Evolutionary conservation across 2,888 invertebrate species (phyloP).

Genomic region (Diarsia dahlii): DNA sequence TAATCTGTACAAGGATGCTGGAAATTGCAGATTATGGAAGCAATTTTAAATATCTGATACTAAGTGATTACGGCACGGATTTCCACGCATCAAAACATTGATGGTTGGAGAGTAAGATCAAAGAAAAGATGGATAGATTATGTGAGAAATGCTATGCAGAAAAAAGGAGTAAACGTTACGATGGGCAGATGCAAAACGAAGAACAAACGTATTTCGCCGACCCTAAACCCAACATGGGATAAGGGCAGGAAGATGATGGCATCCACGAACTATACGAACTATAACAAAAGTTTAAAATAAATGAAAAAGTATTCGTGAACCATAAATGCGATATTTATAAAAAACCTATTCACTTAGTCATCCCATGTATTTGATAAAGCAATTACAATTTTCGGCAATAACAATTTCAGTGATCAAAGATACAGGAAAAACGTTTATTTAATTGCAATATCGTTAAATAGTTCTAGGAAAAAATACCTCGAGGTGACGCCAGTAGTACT

Average conservation of each 20-base stretch:
- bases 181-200: too few relatives aligned
- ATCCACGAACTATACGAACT: too few relatives aligned
- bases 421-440: constrained; percentile 46
- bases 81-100: neutral
- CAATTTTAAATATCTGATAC: neutral
- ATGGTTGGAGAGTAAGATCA: too few relatives aligned
- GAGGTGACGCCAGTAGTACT: constrained; percentile 8
- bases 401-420: constrained; percentile 8
- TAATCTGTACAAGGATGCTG: neutral
- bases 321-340: constrained; percentile 1
- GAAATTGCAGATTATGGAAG: neutral
- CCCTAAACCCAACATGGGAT: too few relatives aligned
- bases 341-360: constrained; percentile 3
- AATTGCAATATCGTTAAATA: constrained; percentile 26
- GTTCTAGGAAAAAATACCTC: constrained; percentile 43
- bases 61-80: neutral
- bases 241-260: too few relatives aligned
- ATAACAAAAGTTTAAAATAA: neutral
- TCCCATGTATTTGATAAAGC: constrained; percentile 4
- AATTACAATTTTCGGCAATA: constrained; percentile 24
- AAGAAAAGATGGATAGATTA: too few relatives aligned
- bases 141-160: too few relatives aligned
- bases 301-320: neutral
- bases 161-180: too few relatives aligned
- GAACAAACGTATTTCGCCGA: too few relatives aligned